Base-by-base conservation (phyloP, 2,113 vertebrate genomes). In the Forbesichthys agassizii region DNA sequence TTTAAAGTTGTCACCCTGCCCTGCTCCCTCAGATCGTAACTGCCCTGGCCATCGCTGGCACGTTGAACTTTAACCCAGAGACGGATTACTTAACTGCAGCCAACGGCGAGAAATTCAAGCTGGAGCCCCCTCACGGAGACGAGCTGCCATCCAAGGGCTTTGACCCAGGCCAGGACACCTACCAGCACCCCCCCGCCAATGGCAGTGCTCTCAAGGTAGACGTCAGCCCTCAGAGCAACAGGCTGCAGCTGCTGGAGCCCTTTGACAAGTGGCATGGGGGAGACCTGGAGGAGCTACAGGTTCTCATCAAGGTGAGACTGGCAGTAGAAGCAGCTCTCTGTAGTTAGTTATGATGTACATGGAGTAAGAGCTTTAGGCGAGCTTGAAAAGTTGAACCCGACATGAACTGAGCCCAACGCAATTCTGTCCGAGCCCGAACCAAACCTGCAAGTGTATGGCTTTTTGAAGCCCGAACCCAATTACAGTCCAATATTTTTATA, bases 121-220 rank as follows among this genome's bases (percentile, higher is more conserved):
- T 99, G 67, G 89, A 92, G 33, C 92, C 97, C 9, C 97, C 97
- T 0, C 93, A 84, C 0, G 97, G 95, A 5, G 97, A 99, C 7
- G 98, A 99, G 61, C 94, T 98, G 13, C 97, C 97, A 0, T 77
- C 61, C 61, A 85, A 91, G 87, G 95, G 95, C 18, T 99, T 99
- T 57, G 97, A 99, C 90, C 97, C 97, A 0, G 97, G 97, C 27
- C 95, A 98, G 91, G 96, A 99, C 90, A 99, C 97, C 14, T 99
- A 99, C 84, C 97, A 98, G 89, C 93, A 98, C 60, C 96, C 96
- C 0, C 97, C 97, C 0, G 79, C 92, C 49, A 95, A 97, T 0
- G 93, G 94, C 60, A 75, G 75, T 69, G 88, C 84, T 0, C 80
- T 89, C 18, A 74, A 0, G 48, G 97, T 99, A 71, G 91, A 97